These are phyloP conservation scores for Rhopilema esculentum DNA, from an alignment of 30 jellyfish, hydroid and myxozoan genomes.

Conservation along the genomic window DNA sequence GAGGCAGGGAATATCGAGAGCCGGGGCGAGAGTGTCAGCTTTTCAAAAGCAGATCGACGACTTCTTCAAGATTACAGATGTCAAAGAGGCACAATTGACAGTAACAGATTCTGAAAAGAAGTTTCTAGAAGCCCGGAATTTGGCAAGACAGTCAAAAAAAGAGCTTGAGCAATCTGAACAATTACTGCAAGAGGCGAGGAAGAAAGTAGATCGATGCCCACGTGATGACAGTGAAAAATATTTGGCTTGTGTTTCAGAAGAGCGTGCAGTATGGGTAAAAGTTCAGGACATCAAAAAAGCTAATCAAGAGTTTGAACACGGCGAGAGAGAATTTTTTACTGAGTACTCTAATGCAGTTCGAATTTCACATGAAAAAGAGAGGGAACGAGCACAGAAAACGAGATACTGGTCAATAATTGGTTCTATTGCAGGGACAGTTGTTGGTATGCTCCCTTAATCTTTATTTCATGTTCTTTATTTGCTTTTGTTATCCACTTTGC, in stretches of 20 bases:
- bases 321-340: slow-evolving; percentile 78
- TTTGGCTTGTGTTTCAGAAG: slow-evolving; percentile 77
- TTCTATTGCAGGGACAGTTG: slow-evolving; percentile 85
- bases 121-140: slow-evolving; percentile 72
- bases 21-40: background rate
- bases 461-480: background rate
- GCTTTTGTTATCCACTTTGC: background rate
- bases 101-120: slow-evolving; percentile 66
- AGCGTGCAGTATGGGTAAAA: slow-evolving; percentile 61
- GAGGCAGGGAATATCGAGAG: background rate
- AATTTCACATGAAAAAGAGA: slow-evolving; percentile 90
- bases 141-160: slow-evolving; percentile 32
- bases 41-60: slow-evolving; percentile 46
- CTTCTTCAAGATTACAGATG: slow-evolving; percentile 61
- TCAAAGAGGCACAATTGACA: slow-evolving; percentile 72
- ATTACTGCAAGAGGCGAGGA: slow-evolving; percentile 72
- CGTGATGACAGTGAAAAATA: slow-evolving; percentile 71
- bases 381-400: slow-evolving; percentile 91
- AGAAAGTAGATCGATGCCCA: slow-evolving; percentile 83
- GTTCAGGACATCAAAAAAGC: slow-evolving; percentile 44
- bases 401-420: slow-evolving; percentile 93
- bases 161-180: slow-evolving; percentile 45
- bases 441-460: slow-evolving; percentile 52
- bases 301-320: slow-evolving; percentile 53
- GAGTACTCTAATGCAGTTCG: slow-evolving; percentile 88